Evolutionary conservation across 2,888 invertebrate species (phyloP), one percentile per base, ranked within the genome.

Genomic region (Bhutanitis thaidina): DNA sequence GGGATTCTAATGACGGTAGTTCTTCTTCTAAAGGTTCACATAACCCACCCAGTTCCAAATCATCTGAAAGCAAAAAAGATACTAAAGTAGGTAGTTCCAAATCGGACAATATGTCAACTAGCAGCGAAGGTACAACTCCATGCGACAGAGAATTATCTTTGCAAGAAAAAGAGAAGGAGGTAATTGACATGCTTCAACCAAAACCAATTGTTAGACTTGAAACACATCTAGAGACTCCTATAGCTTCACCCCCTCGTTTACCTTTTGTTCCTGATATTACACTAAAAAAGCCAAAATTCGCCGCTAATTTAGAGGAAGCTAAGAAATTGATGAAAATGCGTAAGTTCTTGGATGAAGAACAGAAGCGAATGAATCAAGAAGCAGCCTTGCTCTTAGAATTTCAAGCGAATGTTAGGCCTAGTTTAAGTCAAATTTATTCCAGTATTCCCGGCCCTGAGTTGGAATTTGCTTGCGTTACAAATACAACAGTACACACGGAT

Each of bases 1-100:
- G 94, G 55, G 95, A 96, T 78, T 95, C 95, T 0, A 95, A 94
- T 61, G 95, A 95, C 70, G 95, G 93, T 9, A 91, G 90, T 49
- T 90, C 90, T 1, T 90, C 88, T 0, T 85, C 81, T 0, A 90
- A 89, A 74, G 84, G 90, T 1, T 84, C 84, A 1, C 78, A 82
- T 34, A 75, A 78, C 41, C 83, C 73, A 15, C 58, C 79, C 1
- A 74, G 61, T 53, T 69, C 80, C 0, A 88, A 87, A 69, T 66
- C 80, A 8, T 61, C 75, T n/a, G 79, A 77, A 45, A 76, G 56
- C 52, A 85, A 84, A 53, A 86, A 81, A 56, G 80, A 80, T 39
- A 75, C 80, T 55, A 88, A 91, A 71, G 64, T 75, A 52, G 75
- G 73, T 43, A 77, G 79, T 65, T 84, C 90, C 0, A 89, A 88